Percentiles rank a stretch among this genome's conserved stretches.
Conservation (phyloP, 2,113 vertebrate species). For the Cardinalis cardinalis region DNA sequence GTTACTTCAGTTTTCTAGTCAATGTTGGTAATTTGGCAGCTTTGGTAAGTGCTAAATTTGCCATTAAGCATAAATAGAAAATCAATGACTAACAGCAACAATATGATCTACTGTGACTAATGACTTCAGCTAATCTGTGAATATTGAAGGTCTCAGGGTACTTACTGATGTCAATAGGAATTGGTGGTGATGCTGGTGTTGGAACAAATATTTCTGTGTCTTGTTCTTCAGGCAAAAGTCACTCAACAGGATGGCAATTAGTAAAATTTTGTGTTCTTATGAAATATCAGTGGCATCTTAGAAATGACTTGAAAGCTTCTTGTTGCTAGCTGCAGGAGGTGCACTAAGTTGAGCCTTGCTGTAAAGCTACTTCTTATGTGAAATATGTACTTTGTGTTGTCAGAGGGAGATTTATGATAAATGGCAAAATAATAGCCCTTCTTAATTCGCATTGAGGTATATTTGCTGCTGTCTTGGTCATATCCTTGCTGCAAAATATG, state of each 20-base stretch:
- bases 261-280: not conserved
- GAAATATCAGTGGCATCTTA: not conserved
- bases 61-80: not conserved
- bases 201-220: not conserved
- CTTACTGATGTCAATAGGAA: not conserved
- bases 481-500: not conserved
- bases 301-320: not conserved
- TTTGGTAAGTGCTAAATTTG: constrained; percentile 4
- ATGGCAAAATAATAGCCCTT: not conserved
- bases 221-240: not conserved
- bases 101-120: not conserved
- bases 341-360: not conserved
- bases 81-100: not conserved
- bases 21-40: not conserved
- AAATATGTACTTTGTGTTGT: not conserved
- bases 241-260: not conserved
- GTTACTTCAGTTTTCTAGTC: not conserved
- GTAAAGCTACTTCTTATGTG: not conserved
- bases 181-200: not conserved
- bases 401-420: not conserved
- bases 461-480: not conserved
- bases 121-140: not conserved
- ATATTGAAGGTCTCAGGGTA: not conserved
- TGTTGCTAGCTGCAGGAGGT: not conserved
- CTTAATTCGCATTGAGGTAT: constrained; percentile 11